Evolutionary conservation across 2,113 vertebrate species (phyloP).

Genomic region (Clarias magur): DNA sequence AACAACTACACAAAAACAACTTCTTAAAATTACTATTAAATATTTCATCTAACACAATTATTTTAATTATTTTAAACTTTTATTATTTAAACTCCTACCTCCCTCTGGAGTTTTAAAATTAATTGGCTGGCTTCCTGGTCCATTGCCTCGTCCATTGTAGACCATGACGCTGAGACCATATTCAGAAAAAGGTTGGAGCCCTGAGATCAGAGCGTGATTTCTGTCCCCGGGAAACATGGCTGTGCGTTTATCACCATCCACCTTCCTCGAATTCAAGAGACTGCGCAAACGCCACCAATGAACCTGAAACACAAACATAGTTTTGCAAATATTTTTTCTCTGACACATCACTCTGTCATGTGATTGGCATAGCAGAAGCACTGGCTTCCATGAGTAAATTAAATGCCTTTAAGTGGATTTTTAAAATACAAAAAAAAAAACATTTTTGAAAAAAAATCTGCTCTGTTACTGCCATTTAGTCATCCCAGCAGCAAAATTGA

Average conservation of each 20-base stretch:
- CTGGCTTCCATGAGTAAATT: too few species aligned
- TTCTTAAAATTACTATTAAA: background rate
- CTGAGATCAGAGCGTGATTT: slow-evolving; percentile 77
- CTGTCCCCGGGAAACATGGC: slow-evolving; percentile 81
- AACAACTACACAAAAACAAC: background rate
- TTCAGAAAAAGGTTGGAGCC: slow-evolving; percentile 87
- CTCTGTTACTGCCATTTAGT: too few species aligned
- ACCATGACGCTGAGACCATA: slow-evolving; percentile 86
- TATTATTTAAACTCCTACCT: slow-evolving; percentile 75
- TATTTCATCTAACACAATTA: background rate
- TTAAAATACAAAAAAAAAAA: too few species aligned
- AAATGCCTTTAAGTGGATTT: too few species aligned
- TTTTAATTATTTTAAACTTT: too few species aligned
- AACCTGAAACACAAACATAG: slow-evolving; percentile 70
- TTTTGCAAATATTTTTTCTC: too few species aligned
- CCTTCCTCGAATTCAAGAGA: slow-evolving; percentile 78
- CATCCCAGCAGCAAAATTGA: too few species aligned
- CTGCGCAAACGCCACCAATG: slow-evolving; percentile 89
- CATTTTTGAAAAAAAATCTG: too few species aligned
- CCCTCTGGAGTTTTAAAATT: slow-evolving; percentile 92
- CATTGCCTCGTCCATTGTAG: slow-evolving; percentile 89
- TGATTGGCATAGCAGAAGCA: too few species aligned
- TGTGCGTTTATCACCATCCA: slow-evolving; percentile 78
- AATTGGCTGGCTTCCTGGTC: slow-evolving; percentile 84
- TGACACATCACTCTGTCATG: too few species aligned